phyloP scores from a whole-genome alignment of 92 coral and sea anemone species.

The Phenganax subtilis region DNA sequence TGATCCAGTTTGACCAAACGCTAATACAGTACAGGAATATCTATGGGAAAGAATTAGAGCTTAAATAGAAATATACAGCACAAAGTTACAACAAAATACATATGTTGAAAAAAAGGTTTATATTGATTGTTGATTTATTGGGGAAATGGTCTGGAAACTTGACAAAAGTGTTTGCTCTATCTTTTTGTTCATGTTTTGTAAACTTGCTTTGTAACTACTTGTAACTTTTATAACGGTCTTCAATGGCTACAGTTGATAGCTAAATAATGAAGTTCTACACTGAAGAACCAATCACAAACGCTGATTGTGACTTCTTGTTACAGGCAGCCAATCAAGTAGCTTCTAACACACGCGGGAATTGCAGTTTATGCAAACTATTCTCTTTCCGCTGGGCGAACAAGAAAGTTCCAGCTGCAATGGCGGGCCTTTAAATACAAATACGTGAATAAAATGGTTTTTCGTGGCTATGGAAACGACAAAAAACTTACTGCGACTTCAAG shows the following conservation, averaged over 20 bases:
- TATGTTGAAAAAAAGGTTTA: no score
- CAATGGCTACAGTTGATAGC: no score
- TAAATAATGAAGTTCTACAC: neutral
- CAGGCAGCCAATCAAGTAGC: conserved; percentile 3
- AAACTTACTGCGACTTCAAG: neutral
- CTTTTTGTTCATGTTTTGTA: no score
- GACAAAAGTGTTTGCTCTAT: no score
- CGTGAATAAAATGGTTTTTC: neutral
- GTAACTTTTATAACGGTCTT: no score
- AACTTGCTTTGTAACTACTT: no score
- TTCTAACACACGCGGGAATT: conserved; percentile 3
- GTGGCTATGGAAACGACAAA: neutral
- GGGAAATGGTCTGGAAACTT: no score
- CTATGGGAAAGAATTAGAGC: conserved; percentile 34
- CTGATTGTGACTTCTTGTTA: neutral
- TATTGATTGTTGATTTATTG: no score
- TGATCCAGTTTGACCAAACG: conserved; percentile 98
- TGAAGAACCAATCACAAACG: neutral
- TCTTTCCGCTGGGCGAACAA: neutral
- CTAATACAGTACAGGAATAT: conserved; percentile 93
- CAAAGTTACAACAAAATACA: no score
- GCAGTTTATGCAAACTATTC: neutral
- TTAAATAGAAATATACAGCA: neutral
- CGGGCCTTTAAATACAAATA: neutral
- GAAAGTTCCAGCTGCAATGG: neutral